These are phyloP conservation scores for Lithodes maja DNA, from an alignment of 2,888 invertebrate species.

Conservation along the genomic window DNA sequence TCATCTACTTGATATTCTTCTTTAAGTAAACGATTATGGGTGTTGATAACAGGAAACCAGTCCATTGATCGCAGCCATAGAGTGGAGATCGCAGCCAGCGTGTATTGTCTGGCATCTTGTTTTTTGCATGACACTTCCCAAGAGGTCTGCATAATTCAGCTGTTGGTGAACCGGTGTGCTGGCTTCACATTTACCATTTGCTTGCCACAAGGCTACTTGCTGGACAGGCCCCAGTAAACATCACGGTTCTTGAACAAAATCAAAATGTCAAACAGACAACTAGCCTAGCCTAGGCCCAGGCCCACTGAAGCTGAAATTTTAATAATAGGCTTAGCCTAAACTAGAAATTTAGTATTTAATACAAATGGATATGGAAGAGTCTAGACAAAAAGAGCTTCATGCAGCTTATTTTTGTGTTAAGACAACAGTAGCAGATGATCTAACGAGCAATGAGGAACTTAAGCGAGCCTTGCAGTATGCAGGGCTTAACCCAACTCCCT, in stretches of 20 bases:
- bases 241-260: too few relatives aligned
- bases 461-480: conserved; percentile 63
- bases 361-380: conserved; percentile 47
- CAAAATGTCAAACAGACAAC: too few relatives aligned
- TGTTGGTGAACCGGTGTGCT: too few relatives aligned
- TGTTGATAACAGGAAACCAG: not conserved
- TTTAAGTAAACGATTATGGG: conserved; percentile 41
- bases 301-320: too few relatives aligned
- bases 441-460: conserved; percentile 56
- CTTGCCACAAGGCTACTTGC: too few relatives aligned
- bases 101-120: not conserved
- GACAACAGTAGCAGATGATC: conserved; percentile 60
- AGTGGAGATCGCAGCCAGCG: not conserved
- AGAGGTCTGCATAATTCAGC: not conserved
- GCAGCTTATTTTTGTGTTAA: conserved; percentile 68
- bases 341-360: too few relatives aligned
- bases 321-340: too few relatives aligned
- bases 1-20: conserved; percentile 64
- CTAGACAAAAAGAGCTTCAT: conserved; percentile 57
- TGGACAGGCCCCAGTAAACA: too few relatives aligned
- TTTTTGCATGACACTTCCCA: conserved; percentile 24
- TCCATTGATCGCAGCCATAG: not conserved
- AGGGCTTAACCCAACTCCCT: conserved; percentile 59
- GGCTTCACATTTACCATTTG: too few relatives aligned
- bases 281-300: too few relatives aligned